Conservation (phyloP, 2,888 invertebrate species). For the Orthosia cruda region DNA sequence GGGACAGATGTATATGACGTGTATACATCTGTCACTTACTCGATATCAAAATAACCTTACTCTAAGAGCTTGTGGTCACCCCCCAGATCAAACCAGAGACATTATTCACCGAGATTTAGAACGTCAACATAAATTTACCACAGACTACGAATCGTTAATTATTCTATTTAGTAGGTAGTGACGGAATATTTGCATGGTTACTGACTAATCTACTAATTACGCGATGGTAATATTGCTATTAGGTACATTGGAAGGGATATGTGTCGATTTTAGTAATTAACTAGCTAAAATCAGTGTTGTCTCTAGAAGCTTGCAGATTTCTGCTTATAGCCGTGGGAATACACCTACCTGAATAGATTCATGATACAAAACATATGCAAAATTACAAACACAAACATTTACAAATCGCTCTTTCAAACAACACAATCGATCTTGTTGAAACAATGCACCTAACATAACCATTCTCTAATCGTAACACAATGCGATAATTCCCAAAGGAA, state of each 20-base stretch:
- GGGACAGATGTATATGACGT: no score
- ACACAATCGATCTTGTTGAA: slow-evolving; percentile 15
- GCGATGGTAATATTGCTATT: not conserved
- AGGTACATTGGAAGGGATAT: no score
- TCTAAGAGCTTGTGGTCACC: slow-evolving; percentile 56
- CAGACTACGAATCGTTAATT: slow-evolving; percentile 50
- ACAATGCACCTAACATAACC: slow-evolving; percentile 8
- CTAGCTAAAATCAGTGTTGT: not conserved
- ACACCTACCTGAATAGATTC: slow-evolving; percentile 7
- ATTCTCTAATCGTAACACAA: slow-evolving; percentile 31
- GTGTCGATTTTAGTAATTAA: not conserved
- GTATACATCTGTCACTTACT: no score
- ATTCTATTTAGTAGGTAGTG: slow-evolving; percentile 32
- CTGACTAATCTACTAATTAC: slow-evolving; percentile 41
- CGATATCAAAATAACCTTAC: no score
- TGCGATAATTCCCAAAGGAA: slow-evolving; percentile 48
- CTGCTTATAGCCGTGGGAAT: not conserved
- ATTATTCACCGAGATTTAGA: slow-evolving; percentile 59
- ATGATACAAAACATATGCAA: slow-evolving; percentile 11
- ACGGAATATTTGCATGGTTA: slow-evolving; percentile 21
- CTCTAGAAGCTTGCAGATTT: not conserved
- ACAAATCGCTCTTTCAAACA: slow-evolving; percentile 13
- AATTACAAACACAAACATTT: slow-evolving; percentile 17
- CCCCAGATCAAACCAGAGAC: slow-evolving; percentile 53
- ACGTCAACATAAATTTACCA: slow-evolving; percentile 52